Conservation (phyloP, 1,140 invertebrate species). For the Papilio polyxenes region DNA sequence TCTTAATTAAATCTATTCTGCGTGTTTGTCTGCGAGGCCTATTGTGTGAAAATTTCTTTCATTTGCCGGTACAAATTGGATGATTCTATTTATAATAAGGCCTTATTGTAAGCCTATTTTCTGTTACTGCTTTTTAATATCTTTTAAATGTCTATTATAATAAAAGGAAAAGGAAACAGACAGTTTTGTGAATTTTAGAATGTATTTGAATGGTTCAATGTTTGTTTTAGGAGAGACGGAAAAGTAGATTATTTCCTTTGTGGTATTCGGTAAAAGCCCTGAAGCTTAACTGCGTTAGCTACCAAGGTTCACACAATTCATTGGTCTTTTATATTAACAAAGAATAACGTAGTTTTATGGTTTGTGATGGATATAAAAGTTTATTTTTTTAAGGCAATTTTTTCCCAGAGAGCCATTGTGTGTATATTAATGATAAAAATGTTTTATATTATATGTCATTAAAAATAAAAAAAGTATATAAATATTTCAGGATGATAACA, state of each 20-base stretch:
- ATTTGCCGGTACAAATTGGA: slow-evolving; percentile 22
- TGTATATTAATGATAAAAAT: no score
- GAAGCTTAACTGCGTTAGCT: background rate
- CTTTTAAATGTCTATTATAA: background rate
- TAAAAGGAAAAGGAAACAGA: background rate
- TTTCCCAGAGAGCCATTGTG: no score
- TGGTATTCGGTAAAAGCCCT: background rate
- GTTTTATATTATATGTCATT: no score
- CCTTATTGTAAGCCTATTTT: background rate
- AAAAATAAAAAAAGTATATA: no score
- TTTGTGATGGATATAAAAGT: background rate
- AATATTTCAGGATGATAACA: no score
- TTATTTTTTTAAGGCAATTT: no score
- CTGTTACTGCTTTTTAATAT: background rate
- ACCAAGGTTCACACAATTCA: background rate
- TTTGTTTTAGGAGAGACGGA: background rate
- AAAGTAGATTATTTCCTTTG: background rate
- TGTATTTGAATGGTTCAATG: background rate
- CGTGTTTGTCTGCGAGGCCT: background rate
- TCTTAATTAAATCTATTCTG: slow-evolving; percentile 20
- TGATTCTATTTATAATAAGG: background rate
- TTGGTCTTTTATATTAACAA: background rate
- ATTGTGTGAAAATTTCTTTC: slow-evolving; percentile 21
- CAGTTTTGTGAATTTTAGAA: background rate
- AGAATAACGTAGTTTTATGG: background rate